Percentiles rank a stretch among this genome's conserved stretches.
phyloP scores from a whole-genome alignment of 2,797 vertebrate genomes.

The Pseudomugil gertrudae region DNA sequence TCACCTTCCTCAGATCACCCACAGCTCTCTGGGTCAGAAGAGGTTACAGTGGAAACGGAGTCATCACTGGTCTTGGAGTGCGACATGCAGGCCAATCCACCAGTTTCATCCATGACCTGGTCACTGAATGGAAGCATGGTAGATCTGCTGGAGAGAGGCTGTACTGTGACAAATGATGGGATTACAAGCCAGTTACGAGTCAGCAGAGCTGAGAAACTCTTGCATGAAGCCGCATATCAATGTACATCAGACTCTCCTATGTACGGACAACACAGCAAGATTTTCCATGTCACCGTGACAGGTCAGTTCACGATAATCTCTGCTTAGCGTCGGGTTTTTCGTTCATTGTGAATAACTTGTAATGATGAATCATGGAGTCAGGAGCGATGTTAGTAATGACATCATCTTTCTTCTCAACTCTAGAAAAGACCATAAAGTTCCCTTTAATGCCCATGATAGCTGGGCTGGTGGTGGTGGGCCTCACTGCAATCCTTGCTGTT shows the following conservation, averaged over 20 bases:
- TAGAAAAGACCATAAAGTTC: slow-evolving; percentile 80
- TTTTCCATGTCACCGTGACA: slow-evolving; percentile 82
- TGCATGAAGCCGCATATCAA: slow-evolving; percentile 84
- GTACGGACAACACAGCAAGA: slow-evolving; percentile 49
- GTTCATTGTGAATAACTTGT: neutral
- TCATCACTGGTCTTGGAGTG: slow-evolving; percentile 77
- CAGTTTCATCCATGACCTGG: slow-evolving; percentile 82
- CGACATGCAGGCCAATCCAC: slow-evolving; percentile 85
- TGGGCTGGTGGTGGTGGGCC: slow-evolving; percentile 83
- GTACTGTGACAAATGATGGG: slow-evolving; percentile 77
- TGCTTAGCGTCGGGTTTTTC: neutral
- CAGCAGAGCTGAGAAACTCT: slow-evolving; percentile 44
- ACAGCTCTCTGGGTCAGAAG: slow-evolving; percentile 68
- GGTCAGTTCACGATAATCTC: slow-evolving; percentile 77
- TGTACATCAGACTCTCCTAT: slow-evolving; percentile 73
- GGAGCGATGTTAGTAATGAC: neutral
- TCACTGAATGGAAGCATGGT: slow-evolving; percentile 68
- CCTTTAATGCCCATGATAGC: slow-evolving; percentile 87
- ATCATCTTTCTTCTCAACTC: slow-evolving; percentile 25
- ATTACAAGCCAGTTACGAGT: slow-evolving; percentile 72
- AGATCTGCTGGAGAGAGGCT: slow-evolving; percentile 66
- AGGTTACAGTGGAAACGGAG: slow-evolving; percentile 66
- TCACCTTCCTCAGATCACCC: slow-evolving; percentile 81
- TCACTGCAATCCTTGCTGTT: slow-evolving; percentile 84
- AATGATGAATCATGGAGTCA: slow-evolving; percentile 5